Conservation (phyloP, 1,140 invertebrate genomes). For the Megalopta genalis region DNA sequence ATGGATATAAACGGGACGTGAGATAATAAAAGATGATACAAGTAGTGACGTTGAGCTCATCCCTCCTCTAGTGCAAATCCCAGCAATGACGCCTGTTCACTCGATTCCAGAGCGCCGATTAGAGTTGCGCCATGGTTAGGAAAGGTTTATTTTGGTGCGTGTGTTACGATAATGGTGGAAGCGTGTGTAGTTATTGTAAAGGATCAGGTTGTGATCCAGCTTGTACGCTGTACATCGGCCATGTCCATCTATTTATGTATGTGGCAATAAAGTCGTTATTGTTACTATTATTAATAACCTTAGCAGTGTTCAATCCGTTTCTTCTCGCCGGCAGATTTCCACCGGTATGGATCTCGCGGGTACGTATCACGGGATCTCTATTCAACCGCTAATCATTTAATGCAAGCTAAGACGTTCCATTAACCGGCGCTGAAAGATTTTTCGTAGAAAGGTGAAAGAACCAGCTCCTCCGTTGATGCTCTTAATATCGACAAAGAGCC, state of each 20-base stretch:
- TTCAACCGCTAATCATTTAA: no score
- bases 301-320: not conserved
- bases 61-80: not conserved
- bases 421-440: no score
- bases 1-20: not conserved
- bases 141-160: constrained; percentile 48
- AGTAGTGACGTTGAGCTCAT: not conserved
- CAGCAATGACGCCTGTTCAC: constrained; percentile 8
- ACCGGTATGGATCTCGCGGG: not conserved
- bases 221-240: constrained; percentile 67
- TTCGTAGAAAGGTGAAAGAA: no score
- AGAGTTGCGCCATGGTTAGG: constrained; percentile 19
- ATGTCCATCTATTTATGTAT: constrained; percentile 68
- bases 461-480: not conserved
- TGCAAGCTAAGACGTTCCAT: no score
- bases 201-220: constrained; percentile 64
- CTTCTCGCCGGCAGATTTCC: not conserved
- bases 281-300: constrained; percentile 65
- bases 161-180: constrained; percentile 26
- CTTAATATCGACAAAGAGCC: not conserved
- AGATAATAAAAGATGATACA: not conserved
- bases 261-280: constrained; percentile 68
- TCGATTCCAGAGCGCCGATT: constrained; percentile 14
- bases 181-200: constrained; percentile 60
- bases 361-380: not conserved